Conservation (phyloP, 2,797 vertebrate species). For the Pseudomugil tenellus region DNA sequence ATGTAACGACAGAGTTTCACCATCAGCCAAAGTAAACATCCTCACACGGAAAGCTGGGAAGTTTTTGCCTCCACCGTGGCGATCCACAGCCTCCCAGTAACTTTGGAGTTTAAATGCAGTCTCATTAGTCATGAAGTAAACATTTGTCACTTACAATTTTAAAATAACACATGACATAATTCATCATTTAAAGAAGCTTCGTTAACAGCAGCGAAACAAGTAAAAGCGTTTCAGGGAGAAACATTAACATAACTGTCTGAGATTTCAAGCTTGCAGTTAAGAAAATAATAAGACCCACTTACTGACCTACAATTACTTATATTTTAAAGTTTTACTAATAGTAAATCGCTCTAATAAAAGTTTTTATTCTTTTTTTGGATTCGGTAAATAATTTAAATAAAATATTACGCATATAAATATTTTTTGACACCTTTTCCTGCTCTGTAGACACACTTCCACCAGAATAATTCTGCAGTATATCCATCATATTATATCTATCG, state of each 20-base stretch:
- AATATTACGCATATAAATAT: no score
- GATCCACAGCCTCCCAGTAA: constrained; percentile 30
- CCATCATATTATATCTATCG: constrained; percentile 5
- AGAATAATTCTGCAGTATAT: constrained; percentile 4
- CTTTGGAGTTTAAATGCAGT: constrained; percentile 31
- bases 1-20: constrained; percentile 76
- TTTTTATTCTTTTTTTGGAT: no score
- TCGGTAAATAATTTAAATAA: no score
- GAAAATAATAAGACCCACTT: constrained; percentile 8
- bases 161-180: constrained; percentile 31
- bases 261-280: constrained; percentile 2
- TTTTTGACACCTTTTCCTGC: not conserved
- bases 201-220: no score
- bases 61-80: constrained; percentile 44
- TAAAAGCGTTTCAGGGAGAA: constrained; percentile 1
- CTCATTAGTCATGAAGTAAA: constrained; percentile 39
- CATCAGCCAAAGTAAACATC: constrained; percentile 82
- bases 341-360: not conserved
- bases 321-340: not conserved
- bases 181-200: constrained; percentile 20
- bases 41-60: constrained; percentile 44
- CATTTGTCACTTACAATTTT: constrained; percentile 27
- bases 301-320: not conserved
- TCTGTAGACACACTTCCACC: not conserved
- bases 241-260: constrained; percentile 13